Evolutionary conservation across 2,797 vertebrate genomes (phyloP).

Genomic region (Sebastes matsubarae): DNA sequence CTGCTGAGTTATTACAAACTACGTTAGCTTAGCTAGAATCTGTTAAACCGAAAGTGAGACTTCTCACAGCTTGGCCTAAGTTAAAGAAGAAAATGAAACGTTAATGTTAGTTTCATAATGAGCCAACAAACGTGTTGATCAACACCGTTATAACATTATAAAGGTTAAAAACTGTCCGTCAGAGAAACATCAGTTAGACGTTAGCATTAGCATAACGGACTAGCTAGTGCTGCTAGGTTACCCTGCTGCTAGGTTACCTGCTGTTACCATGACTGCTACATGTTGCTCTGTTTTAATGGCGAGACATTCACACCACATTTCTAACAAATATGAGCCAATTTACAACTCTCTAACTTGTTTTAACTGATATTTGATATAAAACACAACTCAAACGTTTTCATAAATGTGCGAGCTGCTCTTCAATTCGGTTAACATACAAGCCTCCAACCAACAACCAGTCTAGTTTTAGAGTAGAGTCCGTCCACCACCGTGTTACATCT

Average conservation of each 20-base stretch:
- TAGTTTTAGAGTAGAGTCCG: no score
- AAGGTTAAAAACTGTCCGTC: no score
- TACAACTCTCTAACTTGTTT: not conserved
- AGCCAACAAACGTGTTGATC: not conserved
- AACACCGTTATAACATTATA: not conserved
- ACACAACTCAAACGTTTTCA: not conserved
- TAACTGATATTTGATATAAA: not conserved
- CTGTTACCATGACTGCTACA: no score
- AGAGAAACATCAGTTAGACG: not conserved
- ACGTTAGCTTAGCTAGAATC: not conserved
- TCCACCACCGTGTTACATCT: not conserved
- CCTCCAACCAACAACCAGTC: no score
- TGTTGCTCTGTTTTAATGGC: not conserved
- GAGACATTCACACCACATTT: not conserved
- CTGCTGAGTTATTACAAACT: no score
- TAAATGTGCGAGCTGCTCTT: not conserved
- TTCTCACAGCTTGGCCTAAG: accelerated
- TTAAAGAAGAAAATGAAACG: not conserved
- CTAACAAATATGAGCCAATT: accelerated
- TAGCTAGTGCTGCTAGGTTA: not conserved
- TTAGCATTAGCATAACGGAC: conserved; percentile 13
- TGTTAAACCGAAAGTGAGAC: conserved; percentile 46
- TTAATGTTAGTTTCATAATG: not conserved
- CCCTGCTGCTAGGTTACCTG: no score
- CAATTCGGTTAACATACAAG: not conserved